Conservation (phyloP, 2,113 vertebrate genomes). For the Perca fluviatilis region DNA sequence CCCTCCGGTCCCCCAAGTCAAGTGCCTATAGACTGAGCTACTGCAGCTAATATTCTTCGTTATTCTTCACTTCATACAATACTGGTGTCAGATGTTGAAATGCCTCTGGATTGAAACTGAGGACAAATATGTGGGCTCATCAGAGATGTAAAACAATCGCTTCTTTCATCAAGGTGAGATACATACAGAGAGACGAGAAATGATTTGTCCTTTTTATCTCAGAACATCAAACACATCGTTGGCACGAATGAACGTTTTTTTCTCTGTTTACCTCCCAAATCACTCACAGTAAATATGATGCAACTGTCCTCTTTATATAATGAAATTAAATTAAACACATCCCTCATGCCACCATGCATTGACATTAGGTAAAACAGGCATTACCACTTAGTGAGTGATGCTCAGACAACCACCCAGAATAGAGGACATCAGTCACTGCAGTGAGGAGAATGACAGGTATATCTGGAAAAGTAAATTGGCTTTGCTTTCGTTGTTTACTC, state of each 20-base stretch:
- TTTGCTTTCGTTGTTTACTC: constrained; percentile 56
- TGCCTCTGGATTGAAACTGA: background rate
- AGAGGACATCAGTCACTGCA: constrained; percentile 61
- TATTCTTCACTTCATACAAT: background rate
- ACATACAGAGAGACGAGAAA: background rate
- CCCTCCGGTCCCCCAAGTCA: too few relatives aligned
- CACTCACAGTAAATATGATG: constrained; percentile 33
- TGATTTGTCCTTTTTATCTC: background rate
- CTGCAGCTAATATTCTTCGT: background rate
- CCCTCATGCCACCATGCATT: constrained; percentile 33
- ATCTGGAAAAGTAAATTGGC: constrained; percentile 58
- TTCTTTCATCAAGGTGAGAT: constrained; percentile 3
- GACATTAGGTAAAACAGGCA: constrained; percentile 44
- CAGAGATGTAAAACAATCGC: background rate
- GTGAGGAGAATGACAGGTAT: constrained; percentile 52
- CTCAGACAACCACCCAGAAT: constrained; percentile 38
- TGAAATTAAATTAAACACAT: constrained; percentile 60
- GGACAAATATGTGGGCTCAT: constrained; percentile 5
- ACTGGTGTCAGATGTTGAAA: background rate
- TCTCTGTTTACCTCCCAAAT: constrained; percentile 22
- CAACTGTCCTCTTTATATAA: constrained; percentile 36
- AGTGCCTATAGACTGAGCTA: too few relatives aligned
- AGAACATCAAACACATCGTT: constrained; percentile 10
- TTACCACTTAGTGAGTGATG: constrained; percentile 54
- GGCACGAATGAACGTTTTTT: constrained; percentile 15